phyloP scores from a whole-genome alignment of 2,797 vertebrate genomes.

The Buceros bicornis region DNA sequence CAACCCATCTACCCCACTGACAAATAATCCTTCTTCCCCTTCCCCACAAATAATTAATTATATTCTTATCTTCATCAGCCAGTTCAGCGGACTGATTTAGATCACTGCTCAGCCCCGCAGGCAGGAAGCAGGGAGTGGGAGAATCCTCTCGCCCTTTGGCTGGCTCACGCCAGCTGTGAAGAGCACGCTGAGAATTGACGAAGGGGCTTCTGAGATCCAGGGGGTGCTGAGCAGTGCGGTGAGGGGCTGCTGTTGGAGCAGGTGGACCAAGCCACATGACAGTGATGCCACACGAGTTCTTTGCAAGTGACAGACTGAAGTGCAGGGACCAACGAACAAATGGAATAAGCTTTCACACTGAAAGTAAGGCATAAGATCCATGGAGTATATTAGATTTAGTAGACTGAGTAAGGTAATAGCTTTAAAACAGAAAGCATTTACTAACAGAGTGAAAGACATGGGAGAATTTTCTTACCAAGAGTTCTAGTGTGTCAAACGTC shows the following conservation, averaged over 20 bases:
- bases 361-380: not conserved
- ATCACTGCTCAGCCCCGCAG: not conserved
- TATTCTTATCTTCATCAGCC: not conserved
- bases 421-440: not conserved
- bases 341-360: not conserved
- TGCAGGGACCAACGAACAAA: not conserved
- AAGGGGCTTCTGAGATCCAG: not conserved
- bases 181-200: not conserved
- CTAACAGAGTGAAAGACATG: not conserved
- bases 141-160: not conserved
- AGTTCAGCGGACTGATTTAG: not conserved
- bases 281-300: not conserved
- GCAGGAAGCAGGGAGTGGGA: not conserved
- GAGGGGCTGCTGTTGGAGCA: slow-evolving; percentile 1
- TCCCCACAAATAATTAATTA: not conserved
- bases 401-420: not conserved
- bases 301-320: not conserved
- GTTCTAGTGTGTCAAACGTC: not conserved
- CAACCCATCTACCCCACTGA: not conserved
- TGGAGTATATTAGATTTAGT: not conserved
- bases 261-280: not conserved
- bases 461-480: not conserved
- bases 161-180: slow-evolving; percentile 5
- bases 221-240: not conserved
- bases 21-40: not conserved